These are phyloP conservation scores for Sweltsa coloradensis DNA, from an alignment of 1,140 invertebrate species.

Conservation along the genomic window DNA sequence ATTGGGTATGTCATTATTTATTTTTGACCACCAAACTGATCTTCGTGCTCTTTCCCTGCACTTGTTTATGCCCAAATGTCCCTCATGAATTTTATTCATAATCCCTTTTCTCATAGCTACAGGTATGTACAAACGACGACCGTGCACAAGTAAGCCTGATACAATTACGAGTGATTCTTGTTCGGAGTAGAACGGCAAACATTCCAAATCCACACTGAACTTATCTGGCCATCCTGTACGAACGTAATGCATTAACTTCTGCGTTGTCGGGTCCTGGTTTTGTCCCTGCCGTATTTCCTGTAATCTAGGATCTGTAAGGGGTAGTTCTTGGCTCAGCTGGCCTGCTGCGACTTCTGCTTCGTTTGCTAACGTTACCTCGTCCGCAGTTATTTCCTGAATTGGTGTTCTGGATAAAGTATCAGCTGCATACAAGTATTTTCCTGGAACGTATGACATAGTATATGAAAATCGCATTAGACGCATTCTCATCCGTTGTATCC, in stretches of 20 bases:
- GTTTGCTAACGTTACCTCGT: neutral
- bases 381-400: neutral
- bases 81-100: slow-evolving; percentile 21
- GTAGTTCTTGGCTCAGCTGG: neutral
- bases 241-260: neutral
- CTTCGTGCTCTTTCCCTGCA: slow-evolving; percentile 24
- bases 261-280: neutral
- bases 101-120: slow-evolving; percentile 13
- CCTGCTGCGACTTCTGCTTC: neutral
- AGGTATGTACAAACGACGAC: slow-evolving; percentile 18
- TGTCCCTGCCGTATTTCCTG: neutral
- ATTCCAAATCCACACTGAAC: neutral
- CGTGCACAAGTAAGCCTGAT: slow-evolving; percentile 5
- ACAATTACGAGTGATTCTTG: neutral
- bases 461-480: neutral
- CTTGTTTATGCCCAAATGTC: slow-evolving; percentile 26
- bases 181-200: neutral
- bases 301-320: neutral
- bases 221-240: neutral
- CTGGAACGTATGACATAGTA: neutral
- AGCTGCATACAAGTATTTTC: neutral
- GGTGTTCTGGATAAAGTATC: slow-evolving; percentile 3
- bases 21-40: slow-evolving; percentile 25
- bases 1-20: slow-evolving; percentile 20
- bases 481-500: neutral